phyloP scores from a whole-genome alignment of 2,888 invertebrate genomes.

The Eumacrocentrus americanus region DNA sequence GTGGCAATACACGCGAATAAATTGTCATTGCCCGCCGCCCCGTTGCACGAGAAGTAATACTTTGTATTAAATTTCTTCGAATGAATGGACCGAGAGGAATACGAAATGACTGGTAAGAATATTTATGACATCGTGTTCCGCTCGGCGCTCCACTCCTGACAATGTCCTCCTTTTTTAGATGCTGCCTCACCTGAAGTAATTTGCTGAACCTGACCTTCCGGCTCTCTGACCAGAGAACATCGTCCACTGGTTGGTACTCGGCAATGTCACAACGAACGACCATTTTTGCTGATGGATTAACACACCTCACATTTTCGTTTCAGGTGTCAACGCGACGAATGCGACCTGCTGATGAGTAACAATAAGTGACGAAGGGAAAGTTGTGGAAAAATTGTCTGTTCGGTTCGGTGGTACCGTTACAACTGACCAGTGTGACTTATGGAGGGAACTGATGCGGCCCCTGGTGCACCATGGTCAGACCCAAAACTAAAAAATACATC shows the following conservation, averaged over 20 bases:
- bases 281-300: not conserved
- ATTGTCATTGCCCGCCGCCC: slow-evolving; percentile 7
- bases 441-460: not conserved
- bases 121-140: slow-evolving; percentile 7
- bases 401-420: not conserved
- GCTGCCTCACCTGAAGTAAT: slow-evolving; percentile 9
- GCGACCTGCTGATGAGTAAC: not conserved
- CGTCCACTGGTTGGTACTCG: not conserved
- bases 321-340: not conserved
- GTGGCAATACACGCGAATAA: slow-evolving; percentile 11
- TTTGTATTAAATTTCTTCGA: slow-evolving; percentile 16
- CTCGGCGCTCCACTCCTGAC: not conserved
- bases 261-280: not conserved
- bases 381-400: not conserved
- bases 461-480: slow-evolving; percentile 5
- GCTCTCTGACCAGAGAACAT: not conserved
- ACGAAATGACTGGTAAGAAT: slow-evolving; percentile 1
- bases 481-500: slow-evolving; percentile 13
- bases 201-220: slow-evolving; percentile 19
- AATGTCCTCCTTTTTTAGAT: not conserved
- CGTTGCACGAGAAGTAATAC: not conserved
- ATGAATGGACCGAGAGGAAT: slow-evolving; percentile 4
- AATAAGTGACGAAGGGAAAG: not conserved
- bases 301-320: not conserved
- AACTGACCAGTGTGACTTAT: not conserved